phyloP scores from a whole-genome alignment of 2,888 invertebrate species.

The Lasius fuliginosus region DNA sequence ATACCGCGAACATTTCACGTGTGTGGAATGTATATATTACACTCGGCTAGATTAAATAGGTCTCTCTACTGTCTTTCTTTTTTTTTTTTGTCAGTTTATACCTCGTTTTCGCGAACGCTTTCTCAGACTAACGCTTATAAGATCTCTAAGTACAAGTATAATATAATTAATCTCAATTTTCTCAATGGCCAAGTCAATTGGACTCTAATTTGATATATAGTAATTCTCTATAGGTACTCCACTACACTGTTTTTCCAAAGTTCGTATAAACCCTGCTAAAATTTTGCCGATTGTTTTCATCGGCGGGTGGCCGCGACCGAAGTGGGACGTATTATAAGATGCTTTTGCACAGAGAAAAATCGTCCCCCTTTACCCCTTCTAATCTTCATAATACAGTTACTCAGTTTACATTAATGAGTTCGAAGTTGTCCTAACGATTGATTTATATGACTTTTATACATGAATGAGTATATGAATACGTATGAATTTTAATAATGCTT shows the following conservation, averaged over 20 bases:
- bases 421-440: conserved; percentile 2
- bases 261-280: conserved; percentile 81
- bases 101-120: conserved; percentile 25
- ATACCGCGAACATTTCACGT: not conserved
- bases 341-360: not conserved
- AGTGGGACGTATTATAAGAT: conserved; percentile 37
- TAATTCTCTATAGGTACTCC: conserved; percentile 58
- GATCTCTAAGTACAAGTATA: conserved; percentile 55
- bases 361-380: not conserved
- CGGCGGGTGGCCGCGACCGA: conserved; percentile 45
- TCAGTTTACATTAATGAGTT: conserved; percentile 18
- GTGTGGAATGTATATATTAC: conserved; percentile 43
- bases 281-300: conserved; percentile 55
- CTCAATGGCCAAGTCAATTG: conserved; percentile 81
- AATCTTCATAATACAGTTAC: not conserved
- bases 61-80: conserved; percentile 59
- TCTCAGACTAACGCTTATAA: conserved; percentile 38
- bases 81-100: conserved; percentile 32
- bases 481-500: conserved; percentile 38
- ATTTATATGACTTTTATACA: conserved; percentile 40
- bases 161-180: conserved; percentile 80
- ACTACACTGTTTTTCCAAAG: conserved; percentile 64
- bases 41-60: conserved; percentile 71
- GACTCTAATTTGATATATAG: conserved; percentile 69
- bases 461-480: conserved; percentile 38